Base-by-base conservation (phyloP, 2,888 invertebrate genomes). In the Apodemia mormo region DNA sequence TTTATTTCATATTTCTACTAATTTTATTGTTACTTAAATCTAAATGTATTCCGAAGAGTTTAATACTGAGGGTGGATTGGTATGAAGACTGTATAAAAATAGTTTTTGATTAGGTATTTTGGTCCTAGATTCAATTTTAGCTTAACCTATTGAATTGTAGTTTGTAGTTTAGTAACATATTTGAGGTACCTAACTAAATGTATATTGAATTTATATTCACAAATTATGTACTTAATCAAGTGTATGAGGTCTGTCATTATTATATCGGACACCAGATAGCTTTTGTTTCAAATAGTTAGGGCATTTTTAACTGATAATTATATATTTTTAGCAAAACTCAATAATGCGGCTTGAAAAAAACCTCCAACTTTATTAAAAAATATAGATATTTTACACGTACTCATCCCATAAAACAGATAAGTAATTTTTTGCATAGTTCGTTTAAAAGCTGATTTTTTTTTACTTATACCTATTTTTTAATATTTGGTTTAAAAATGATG, bases 41-140 rank as follows among this genome's bases (percentile, higher is more conserved):
- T 22, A 22, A 22, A 58, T 29, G 10, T 58, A 58, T 58, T 58
- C 29, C 2, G 12, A 22, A 22, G 22, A 30, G 58, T 58, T 30
- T 58, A 58, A 30, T 12, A 58, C 5, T 30, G 30, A 33, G 29
- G 10, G 33, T 30, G 12, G 29, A 58, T 58, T 12, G 4, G 30
- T 58, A 10, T 33, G 12, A 58, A 33, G 58, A 58, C 58, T 58
- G 58, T 61, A 61, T 49, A 45, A 6, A 58, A 30, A 61, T 61
- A 12, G 29, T 61, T 61, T 33, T 22, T 22, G 22, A 4, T 12
- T 61, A 10, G 6, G 5, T 29, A 56, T 29, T 12, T 61, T 30
- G 29, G 9, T 61, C 61, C 33, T 61, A 33, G 8, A 10, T 56
- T 61, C 12, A 12, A 30, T 30, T 30, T 12, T 12, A 61, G 33